These are phyloP conservation scores for Euwallacea fornicatus DNA, from an alignment of 1,140 invertebrate species.

Conservation along the genomic window DNA sequence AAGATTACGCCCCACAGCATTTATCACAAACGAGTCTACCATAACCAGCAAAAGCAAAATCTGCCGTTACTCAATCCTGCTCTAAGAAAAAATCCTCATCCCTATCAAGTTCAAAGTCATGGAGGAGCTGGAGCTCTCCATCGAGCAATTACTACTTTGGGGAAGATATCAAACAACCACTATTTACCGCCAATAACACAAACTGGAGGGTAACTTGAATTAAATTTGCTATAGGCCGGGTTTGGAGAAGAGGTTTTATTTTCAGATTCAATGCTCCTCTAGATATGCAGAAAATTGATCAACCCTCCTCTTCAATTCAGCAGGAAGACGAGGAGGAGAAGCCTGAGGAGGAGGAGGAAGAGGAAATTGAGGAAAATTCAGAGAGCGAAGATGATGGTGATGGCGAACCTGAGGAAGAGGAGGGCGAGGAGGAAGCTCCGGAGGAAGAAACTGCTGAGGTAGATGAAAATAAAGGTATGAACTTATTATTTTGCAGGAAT, in stretches of 20 bases:
- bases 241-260: background rate
- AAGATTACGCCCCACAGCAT: slow-evolving; percentile 9
- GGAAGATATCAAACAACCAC: background rate
- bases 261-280: background rate
- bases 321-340: background rate
- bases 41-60: slow-evolving; percentile 32
- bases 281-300: slow-evolving; percentile 13
- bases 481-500: background rate
- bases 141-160: background rate
- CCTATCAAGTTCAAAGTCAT: background rate
- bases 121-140: background rate
- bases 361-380: slow-evolving; percentile 8
- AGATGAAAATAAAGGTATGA: background rate
- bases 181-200: background rate
- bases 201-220: background rate
- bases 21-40: slow-evolving; percentile 16
- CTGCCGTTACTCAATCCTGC: slow-evolving; percentile 10
- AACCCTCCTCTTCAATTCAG: background rate
- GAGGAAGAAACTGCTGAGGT: slow-evolving; percentile 25
- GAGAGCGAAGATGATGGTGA: slow-evolving; percentile 24
- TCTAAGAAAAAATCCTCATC: background rate
- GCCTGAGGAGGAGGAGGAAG: slow-evolving; percentile 16
- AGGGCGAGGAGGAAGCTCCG: slow-evolving; percentile 22
- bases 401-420: slow-evolving; percentile 25
- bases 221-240: background rate